A percentile compares a stretch with the other conserved stretches of the same genome.
These are phyloP conservation scores for Acronicta aceris DNA, from an alignment of 2,888 invertebrate species.

Conservation along the genomic window DNA sequence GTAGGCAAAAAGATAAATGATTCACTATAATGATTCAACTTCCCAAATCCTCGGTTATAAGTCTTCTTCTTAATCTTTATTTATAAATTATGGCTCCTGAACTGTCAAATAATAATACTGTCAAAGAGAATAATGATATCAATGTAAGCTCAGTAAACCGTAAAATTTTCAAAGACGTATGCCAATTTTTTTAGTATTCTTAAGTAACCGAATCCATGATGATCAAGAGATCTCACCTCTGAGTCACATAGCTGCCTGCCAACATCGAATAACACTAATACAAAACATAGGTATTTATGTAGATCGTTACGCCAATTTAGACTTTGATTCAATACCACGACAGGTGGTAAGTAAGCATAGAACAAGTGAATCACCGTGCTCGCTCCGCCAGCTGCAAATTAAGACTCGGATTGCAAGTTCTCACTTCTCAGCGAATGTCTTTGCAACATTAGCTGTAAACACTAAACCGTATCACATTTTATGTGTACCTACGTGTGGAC, in stretches of 20 bases:
- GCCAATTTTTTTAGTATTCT: conserved; percentile 48
- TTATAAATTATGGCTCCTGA: conserved; percentile 10
- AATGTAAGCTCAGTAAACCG: conserved; percentile 26
- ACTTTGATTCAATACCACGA: conserved; percentile 65
- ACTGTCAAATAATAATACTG: conserved; percentile 20
- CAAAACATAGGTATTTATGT: conserved; percentile 68
- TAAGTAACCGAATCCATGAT: conserved; percentile 63
- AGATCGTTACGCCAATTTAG: conserved; percentile 65
- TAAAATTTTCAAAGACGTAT: conserved; percentile 28
- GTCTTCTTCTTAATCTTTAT: conserved; percentile 7
- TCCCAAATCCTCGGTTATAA: conserved; percentile 2
- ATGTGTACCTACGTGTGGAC: conserved; percentile 13
- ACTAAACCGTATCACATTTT: conserved; percentile 46
- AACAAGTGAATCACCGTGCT: conserved; percentile 77
- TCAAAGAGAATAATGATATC: conserved; percentile 32
- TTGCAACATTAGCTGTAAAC: conserved; percentile 68
- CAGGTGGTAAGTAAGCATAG: conserved; percentile 61
- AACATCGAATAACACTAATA: conserved; percentile 68
- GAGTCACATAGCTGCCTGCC: conserved; percentile 82
- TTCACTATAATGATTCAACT: conserved; percentile 44
- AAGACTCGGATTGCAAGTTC: conserved; percentile 79
- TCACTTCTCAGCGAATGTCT: conserved; percentile 69
- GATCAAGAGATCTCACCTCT: conserved; percentile 78
- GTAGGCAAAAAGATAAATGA: conserved; percentile 10
- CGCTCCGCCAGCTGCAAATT: conserved; percentile 78